Percentiles rank a stretch among this genome's conserved stretches.
phyloP scores from a whole-genome alignment of 2,888 invertebrate genomes.

The Pseudeuparius sepicola region DNA sequence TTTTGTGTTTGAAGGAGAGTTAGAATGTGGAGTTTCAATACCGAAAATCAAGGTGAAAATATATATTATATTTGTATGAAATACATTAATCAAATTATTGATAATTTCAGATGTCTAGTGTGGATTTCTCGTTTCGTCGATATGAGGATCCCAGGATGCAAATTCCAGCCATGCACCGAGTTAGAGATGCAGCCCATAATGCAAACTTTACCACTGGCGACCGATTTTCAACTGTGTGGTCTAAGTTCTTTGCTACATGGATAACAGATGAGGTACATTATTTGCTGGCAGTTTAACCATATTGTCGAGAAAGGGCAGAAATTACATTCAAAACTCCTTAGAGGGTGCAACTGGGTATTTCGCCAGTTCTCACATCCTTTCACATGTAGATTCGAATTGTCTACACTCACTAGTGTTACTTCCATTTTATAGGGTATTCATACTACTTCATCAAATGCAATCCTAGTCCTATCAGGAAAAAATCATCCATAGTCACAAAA shows the following conservation, averaged over 20 bases:
- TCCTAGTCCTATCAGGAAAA: too few species aligned
- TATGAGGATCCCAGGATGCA: constrained; percentile 56
- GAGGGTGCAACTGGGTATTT: too few species aligned
- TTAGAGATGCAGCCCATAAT: constrained; percentile 46
- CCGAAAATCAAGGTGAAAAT: constrained; percentile 45
- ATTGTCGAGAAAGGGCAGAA: background rate
- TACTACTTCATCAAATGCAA: too few species aligned
- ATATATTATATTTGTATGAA: too few species aligned
- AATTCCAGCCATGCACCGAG: constrained; percentile 62
- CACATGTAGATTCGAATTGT: too few species aligned
- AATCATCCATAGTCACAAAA: too few species aligned
- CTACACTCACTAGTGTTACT: too few species aligned
- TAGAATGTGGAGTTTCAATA: constrained; percentile 52
- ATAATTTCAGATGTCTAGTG: constrained; percentile 47
- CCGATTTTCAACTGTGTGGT: constrained; percentile 58
- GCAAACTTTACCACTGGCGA: constrained; percentile 51
- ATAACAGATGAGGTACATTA: constrained; percentile 58
- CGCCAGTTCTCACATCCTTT: too few species aligned
- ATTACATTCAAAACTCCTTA: too few species aligned
- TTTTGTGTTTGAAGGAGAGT: constrained; percentile 50
- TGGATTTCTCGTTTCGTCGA: constrained; percentile 52
- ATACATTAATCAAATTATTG: background rate
- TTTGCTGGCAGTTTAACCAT: constrained; percentile 3
- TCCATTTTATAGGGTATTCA: too few species aligned
- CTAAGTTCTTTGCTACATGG: constrained; percentile 63